Evolutionary conservation across 2,113 vertebrate genomes (phyloP).

Genomic region (Campylomormyrus tamandua): DNA sequence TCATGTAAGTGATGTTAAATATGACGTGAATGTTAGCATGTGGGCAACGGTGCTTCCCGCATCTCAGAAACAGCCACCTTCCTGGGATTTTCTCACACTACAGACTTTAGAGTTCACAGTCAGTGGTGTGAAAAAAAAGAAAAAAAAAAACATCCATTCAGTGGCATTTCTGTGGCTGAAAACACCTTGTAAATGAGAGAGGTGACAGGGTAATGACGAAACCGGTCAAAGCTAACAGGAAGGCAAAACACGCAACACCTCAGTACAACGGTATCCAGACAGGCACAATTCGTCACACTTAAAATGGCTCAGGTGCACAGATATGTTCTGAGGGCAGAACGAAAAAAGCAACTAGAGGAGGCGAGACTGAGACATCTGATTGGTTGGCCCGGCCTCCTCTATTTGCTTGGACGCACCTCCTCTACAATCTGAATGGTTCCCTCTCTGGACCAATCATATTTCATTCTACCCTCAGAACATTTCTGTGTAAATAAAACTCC

Average conservation of each 20-base stretch:
- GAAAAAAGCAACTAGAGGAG: too few relatives aligned
- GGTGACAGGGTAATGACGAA: neutral
- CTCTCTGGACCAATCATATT: too few relatives aligned
- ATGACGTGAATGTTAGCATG: neutral
- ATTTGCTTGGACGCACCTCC: too few relatives aligned
- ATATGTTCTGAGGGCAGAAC: too few relatives aligned
- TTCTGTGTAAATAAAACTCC: too few relatives aligned
- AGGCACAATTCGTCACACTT: neutral
- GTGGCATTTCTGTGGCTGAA: neutral
- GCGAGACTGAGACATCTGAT: too few relatives aligned
- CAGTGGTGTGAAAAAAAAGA: neutral
- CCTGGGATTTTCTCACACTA: neutral
- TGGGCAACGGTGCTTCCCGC: neutral
- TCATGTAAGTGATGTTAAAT: neutral
- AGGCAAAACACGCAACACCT: neutral
- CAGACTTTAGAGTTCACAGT: neutral
- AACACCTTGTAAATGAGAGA: neutral
- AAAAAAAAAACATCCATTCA: neutral
- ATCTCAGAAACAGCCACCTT: neutral
- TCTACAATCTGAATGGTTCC: too few relatives aligned
- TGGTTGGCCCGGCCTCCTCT: too few relatives aligned
- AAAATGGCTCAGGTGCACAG: neutral
- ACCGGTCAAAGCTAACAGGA: neutral
- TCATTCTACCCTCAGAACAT: too few relatives aligned
- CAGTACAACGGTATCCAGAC: neutral